A percentile compares a stretch with the other conserved stretches of the same genome.
These are phyloP conservation scores for Megaceryle alcyon DNA, from an alignment of 2,797 vertebrate species.

Conservation along the genomic window DNA sequence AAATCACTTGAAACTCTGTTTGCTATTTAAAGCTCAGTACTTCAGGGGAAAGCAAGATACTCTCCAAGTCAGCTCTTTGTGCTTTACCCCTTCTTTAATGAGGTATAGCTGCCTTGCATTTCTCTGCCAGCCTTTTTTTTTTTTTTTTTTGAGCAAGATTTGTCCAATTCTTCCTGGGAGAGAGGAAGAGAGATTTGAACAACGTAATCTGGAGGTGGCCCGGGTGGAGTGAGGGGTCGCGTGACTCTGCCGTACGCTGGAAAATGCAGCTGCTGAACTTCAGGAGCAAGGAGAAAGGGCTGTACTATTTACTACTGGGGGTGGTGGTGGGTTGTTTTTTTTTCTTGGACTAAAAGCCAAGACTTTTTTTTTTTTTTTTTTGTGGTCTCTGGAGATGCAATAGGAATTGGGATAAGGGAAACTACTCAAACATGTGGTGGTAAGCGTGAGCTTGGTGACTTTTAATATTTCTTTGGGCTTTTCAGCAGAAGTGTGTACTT, in stretches of 20 bases:
- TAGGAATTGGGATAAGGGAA: background rate
- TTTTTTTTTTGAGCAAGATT: background rate
- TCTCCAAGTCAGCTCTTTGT: background rate
- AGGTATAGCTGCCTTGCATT: background rate
- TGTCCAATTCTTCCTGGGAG: background rate
- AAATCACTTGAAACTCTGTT: background rate
- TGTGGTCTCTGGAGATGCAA: background rate
- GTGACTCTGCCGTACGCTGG: rapidly evolving
- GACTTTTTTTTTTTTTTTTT: background rate
- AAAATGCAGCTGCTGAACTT: background rate
- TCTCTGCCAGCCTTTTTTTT: too few relatives aligned
- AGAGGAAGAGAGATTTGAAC: background rate
- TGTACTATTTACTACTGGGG: rapidly evolving
- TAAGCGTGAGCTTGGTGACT: background rate
- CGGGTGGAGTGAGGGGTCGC: rapidly evolving
- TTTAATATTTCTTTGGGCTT: background rate
- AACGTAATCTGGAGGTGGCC: background rate
- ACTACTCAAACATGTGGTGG: rapidly evolving
- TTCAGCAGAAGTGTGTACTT: background rate
- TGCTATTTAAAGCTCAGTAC: background rate
- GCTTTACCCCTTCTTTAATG: background rate
- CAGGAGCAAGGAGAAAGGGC: background rate
- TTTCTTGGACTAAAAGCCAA: background rate
- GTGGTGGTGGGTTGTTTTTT: background rate
- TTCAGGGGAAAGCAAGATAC: background rate